A percentile compares a stretch with the other conserved stretches of the same genome.
phyloP scores from a whole-genome alignment of 2,888 invertebrate genomes.

The Perithous albicinctus region DNA sequence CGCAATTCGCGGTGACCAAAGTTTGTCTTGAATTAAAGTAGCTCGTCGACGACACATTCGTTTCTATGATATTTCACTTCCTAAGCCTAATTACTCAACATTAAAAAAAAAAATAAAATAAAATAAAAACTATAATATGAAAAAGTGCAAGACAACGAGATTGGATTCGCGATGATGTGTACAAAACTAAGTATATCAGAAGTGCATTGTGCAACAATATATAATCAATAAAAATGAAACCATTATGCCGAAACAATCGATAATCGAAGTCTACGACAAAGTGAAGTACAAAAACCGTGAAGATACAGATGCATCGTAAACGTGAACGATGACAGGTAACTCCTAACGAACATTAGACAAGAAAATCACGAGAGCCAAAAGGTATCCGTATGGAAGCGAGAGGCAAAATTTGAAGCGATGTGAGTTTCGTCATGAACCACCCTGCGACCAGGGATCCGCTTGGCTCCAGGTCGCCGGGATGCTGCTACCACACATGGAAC shows the following conservation, averaged over 20 bases:
- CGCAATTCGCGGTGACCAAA: not conserved
- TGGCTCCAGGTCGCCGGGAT: conserved; percentile 84
- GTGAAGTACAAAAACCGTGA: not conserved
- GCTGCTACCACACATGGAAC: conserved; percentile 82
- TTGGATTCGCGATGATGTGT: conserved; percentile 2
- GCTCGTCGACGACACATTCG: not conserved
- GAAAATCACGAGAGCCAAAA: conserved; percentile 17
- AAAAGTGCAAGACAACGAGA: conserved; percentile 9
- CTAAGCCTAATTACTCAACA: not conserved
- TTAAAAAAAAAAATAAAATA: not conserved
- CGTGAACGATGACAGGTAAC: not conserved
- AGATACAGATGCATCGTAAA: conserved; percentile 22
- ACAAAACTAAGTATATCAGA: not conserved
- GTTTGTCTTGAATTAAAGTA: not conserved
- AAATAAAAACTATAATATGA: not conserved
- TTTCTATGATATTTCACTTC: not conserved
- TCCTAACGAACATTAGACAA: conserved; percentile 5
- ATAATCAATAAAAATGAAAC: not conserved
- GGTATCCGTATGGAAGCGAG: conserved; percentile 39
- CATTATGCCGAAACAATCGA: not conserved
- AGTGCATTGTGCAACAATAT: conserved; percentile 8
- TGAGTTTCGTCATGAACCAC: conserved; percentile 83
- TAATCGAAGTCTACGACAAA: not conserved
- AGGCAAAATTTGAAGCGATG: conserved; percentile 78
- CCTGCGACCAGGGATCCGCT: conserved; percentile 83